phyloP scores from a whole-genome alignment of 1,140 invertebrate species.

The Colletes latitarsis region DNA sequence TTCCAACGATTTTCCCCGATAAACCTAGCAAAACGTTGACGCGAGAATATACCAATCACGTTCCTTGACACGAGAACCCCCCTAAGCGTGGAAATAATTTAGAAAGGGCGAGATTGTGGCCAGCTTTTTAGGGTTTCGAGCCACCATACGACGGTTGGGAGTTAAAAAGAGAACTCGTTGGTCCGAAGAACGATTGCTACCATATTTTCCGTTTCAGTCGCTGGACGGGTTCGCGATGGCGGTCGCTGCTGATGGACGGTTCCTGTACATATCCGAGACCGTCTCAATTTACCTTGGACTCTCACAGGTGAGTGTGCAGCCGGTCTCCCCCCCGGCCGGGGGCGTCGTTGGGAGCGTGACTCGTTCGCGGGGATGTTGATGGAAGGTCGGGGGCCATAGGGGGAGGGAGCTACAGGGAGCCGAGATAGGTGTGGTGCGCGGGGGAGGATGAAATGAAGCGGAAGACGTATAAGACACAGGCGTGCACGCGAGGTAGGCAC shows the following conservation, averaged over 20 bases:
- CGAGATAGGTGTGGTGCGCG: conserved; percentile 41
- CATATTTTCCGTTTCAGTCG: conserved; percentile 86
- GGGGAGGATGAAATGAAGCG: conserved; percentile 62
- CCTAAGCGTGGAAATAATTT: too few species aligned
- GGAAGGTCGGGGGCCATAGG: conserved; percentile 4
- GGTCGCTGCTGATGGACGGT: conserved; percentile 96
- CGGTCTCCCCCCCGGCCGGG: neutral
- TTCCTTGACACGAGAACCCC: too few species aligned
- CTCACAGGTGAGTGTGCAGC: conserved; percentile 91
- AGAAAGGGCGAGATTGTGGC: neutral
- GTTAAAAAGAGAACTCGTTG: neutral
- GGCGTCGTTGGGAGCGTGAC: conserved; percentile 36
- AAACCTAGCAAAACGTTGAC: too few species aligned
- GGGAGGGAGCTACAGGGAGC: conserved; percentile 33
- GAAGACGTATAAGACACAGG: conserved; percentile 64
- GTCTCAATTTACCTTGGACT: conserved; percentile 99
- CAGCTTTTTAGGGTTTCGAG: neutral
- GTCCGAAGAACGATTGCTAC: conserved; percentile 24
- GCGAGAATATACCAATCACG: too few species aligned
- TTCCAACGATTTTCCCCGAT: too few species aligned
- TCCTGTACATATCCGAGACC: conserved; percentile 99
- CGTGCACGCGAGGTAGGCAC: conserved; percentile 52
- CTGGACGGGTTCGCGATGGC: conserved; percentile 98
- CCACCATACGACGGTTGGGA: neutral
- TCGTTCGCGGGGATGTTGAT: conserved; percentile 50